Conservation (phyloP, 2,888 invertebrate genomes). For the Hemistola chrysoprasaria region DNA sequence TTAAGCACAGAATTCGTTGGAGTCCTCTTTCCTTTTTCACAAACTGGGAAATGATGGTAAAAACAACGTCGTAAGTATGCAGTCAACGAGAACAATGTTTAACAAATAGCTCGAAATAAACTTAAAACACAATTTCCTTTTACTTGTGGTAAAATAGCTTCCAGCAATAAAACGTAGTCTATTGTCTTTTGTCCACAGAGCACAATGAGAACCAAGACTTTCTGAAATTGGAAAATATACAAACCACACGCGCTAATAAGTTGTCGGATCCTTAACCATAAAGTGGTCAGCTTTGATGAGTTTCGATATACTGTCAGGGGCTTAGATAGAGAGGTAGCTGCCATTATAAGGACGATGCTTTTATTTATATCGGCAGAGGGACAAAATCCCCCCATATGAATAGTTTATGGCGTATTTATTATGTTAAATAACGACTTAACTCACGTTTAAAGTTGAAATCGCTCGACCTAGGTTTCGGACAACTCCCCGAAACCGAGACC, state of each 20-base stretch:
- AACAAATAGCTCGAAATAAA: not conserved
- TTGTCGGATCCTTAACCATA: slow-evolving; percentile 23
- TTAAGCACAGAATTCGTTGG: too few relatives aligned
- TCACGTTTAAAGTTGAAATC: too few relatives aligned
- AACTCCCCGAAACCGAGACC: too few relatives aligned
- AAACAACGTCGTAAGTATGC: too few relatives aligned
- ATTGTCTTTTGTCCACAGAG: slow-evolving; percentile 21
- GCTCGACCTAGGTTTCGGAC: too few relatives aligned
- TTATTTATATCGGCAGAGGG: not conserved
- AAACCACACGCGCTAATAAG: slow-evolving; percentile 31
- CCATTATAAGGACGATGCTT: not conserved
- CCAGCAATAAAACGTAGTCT: slow-evolving; percentile 5
- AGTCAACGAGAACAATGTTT: too few relatives aligned
- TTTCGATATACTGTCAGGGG: slow-evolving; percentile 7
- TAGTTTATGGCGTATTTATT: too few relatives aligned
- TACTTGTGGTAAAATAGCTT: slow-evolving; percentile 11
- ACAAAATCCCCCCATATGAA: not conserved
- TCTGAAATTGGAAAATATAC: slow-evolving; percentile 11
- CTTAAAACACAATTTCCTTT: slow-evolving; percentile 1
- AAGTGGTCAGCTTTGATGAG: slow-evolving; percentile 24
- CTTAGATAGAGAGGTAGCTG: slow-evolving; percentile 1
- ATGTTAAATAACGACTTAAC: too few relatives aligned
- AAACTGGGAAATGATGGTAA: too few relatives aligned
- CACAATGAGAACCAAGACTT: slow-evolving; percentile 23
- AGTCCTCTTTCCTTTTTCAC: too few relatives aligned